These are phyloP conservation scores for Zosterops japonicus DNA, from an alignment of 2,113 vertebrate species.

Conservation along the genomic window DNA sequence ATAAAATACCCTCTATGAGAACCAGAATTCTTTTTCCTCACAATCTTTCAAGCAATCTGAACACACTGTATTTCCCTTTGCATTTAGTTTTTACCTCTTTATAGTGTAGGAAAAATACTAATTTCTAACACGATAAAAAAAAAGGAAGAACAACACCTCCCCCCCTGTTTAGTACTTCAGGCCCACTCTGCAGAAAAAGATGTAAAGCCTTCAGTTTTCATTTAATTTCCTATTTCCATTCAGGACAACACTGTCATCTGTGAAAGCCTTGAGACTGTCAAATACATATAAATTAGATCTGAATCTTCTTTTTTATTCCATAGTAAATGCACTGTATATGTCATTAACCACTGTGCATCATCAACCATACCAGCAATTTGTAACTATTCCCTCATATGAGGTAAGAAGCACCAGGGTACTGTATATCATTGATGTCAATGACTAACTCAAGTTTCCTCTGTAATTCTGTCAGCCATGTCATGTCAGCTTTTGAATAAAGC, in stretches of 20 bases:
- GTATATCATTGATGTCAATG: neutral
- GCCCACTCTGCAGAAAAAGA: neutral
- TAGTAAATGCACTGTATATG: neutral
- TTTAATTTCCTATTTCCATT: neutral
- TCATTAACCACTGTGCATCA: neutral
- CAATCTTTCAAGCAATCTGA: neutral
- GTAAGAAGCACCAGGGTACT: neutral
- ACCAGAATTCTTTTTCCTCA: neutral
- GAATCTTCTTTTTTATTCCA: neutral
- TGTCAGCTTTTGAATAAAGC: neutral
- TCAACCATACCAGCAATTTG: neutral
- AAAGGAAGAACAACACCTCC: neutral
- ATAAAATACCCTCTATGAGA: neutral
- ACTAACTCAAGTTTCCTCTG: neutral
- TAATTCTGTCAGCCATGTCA: slow-evolving; percentile 1
- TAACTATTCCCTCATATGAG: neutral
- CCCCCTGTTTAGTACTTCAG: neutral
- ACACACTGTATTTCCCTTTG: neutral
- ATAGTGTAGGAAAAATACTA: neutral
- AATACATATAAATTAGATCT: neutral
- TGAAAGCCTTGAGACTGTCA: neutral
- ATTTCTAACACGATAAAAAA: neutral
- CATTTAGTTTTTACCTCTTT: neutral
- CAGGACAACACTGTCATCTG: neutral
- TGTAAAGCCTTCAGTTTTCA: neutral